Conservation (phyloP, 2,888 invertebrate genomes). For the Drosophila koepferae region DNA sequence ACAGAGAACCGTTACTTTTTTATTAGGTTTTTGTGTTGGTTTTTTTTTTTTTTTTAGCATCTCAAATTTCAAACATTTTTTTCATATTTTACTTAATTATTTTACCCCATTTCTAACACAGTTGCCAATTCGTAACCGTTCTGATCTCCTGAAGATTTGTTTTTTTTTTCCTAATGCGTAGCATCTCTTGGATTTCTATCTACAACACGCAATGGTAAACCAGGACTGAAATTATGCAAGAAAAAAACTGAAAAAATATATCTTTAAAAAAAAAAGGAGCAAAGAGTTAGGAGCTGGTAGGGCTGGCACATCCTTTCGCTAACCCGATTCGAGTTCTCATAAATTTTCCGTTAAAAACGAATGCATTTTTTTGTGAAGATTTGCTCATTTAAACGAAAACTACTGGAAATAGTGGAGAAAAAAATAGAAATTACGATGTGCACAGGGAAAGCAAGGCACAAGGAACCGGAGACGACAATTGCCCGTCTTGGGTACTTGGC, state of each 20-base stretch:
- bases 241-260: conserved; percentile 15
- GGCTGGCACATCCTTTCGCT: conserved; percentile 20
- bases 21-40: neutral
- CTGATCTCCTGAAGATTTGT: neutral
- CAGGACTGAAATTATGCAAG: conserved; percentile 53
- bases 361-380: conserved; percentile 59
- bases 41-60: conserved; percentile 18
- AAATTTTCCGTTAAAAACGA: conserved; percentile 80
- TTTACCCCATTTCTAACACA: conserved; percentile 16
- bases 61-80: conserved; percentile 52
- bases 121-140: neutral
- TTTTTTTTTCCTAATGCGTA: conserved; percentile 43
- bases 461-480: conserved; percentile 68
- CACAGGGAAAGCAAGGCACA: conserved; percentile 29
- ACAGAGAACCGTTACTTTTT: conserved; percentile 52
- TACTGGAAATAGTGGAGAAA: conserved; percentile 50
- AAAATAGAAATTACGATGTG: conserved; percentile 27
- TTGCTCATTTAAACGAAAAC: conserved; percentile 78
- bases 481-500: conserved; percentile 56
- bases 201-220: conserved; percentile 71
- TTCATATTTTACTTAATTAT: conserved; percentile 4
- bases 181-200: conserved; percentile 62
- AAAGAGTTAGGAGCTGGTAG: conserved; percentile 16
- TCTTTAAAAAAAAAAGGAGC: conserved; percentile 8
- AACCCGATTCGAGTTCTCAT: conserved; percentile 52